Percentiles rank a stretch among this genome's conserved stretches.
phyloP scores from a whole-genome alignment of 2,888 invertebrate genomes.

The Neoaliturus tenellus region DNA sequence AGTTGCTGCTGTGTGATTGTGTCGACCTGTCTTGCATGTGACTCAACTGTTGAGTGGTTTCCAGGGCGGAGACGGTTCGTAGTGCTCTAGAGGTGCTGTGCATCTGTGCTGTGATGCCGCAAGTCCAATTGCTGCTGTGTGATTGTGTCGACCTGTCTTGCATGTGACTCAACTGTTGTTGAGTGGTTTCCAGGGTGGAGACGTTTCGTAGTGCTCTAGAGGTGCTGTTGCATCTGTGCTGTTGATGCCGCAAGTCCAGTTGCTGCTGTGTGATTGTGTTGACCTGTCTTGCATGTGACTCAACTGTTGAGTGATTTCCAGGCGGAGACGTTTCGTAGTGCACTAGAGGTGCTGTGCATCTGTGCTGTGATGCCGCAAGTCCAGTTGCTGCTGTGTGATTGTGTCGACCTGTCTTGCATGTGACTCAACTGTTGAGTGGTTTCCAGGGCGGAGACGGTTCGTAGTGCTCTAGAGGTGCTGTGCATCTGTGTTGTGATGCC shows the following conservation, averaged over 20 bases:
- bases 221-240: slow-evolving; percentile 91
- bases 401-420: slow-evolving; percentile 80
- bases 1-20: slow-evolving; percentile 83
- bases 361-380: slow-evolving; percentile 93
- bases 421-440: slow-evolving; percentile 62
- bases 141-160: slow-evolving; percentile 85
- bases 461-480: slow-evolving; percentile 90
- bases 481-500: slow-evolving; percentile 94
- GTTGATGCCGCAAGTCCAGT: slow-evolving; percentile 89
- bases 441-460: slow-evolving; percentile 85
- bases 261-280: slow-evolving; percentile 84
- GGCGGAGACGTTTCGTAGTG: slow-evolving; percentile 88
- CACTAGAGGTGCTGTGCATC: slow-evolving; percentile 91
- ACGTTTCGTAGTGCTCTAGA: slow-evolving; percentile 90
- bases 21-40: slow-evolving; percentile 79
- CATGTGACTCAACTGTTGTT: too few species aligned
- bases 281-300: too few species aligned
- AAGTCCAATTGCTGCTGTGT: slow-evolving; percentile 83
- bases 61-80: slow-evolving; percentile 86
- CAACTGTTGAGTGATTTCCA: neutral
- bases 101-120: slow-evolving; percentile 93
- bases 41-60: slow-evolving; percentile 67
- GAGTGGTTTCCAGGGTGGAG: slow-evolving; percentile 77
- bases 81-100: slow-evolving; percentile 92
- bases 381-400: slow-evolving; percentile 83